phyloP scores from a whole-genome alignment of 2,113 vertebrate species.

The Epinephelus lanceolatus region DNA sequence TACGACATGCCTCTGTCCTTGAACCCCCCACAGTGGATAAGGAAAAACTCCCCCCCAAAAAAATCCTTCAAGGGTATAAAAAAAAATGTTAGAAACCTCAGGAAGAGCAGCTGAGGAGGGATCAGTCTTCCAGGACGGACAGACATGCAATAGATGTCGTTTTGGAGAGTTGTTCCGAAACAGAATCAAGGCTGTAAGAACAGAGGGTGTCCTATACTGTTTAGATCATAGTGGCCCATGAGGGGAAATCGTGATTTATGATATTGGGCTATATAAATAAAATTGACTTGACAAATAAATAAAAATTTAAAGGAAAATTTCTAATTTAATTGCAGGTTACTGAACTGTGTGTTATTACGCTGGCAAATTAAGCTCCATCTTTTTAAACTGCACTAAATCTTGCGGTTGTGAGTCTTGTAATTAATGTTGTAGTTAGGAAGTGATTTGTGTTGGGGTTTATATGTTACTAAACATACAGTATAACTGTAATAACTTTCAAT shows the following conservation, averaged over 20 bases:
- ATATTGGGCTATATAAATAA: neutral
- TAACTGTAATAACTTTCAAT: neutral
- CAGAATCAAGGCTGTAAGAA: no score
- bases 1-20: no score
- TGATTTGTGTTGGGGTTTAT: neutral
- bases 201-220: no score
- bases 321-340: neutral
- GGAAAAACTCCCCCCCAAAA: no score
- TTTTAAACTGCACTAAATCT: conserved; percentile 4
- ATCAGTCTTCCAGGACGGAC: no score
- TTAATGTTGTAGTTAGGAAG: conserved; percentile 23
- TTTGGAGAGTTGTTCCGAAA: no score
- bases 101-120: no score
- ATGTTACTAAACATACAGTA: neutral
- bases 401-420: neutral
- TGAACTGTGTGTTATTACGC: conserved; percentile 6
- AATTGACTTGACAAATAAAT: conserved; percentile 2
- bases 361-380: conserved; percentile 10
- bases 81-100: no score
- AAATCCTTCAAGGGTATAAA: no score
- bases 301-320: neutral
- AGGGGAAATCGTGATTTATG: neutral
- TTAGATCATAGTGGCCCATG: neutral
- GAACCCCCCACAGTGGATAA: no score
- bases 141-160: no score